Conservation (phyloP, 2,888 invertebrate genomes). For the Apeira syringaria region DNA sequence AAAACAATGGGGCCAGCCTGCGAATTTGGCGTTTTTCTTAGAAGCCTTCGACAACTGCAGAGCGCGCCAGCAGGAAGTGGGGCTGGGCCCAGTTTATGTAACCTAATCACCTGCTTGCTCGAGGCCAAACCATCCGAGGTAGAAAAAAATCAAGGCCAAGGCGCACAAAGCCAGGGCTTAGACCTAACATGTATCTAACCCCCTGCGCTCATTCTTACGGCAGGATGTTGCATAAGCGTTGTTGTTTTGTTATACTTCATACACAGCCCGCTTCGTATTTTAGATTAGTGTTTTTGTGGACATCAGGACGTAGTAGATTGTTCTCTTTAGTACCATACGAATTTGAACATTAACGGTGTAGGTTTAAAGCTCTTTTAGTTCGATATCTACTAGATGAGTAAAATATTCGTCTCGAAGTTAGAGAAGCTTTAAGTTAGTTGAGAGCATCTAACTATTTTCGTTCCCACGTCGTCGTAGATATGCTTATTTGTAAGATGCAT, state of each 20-base stretch:
- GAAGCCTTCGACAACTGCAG: slow-evolving; percentile 77
- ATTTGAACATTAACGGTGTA: slow-evolving; percentile 53
- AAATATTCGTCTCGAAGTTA: slow-evolving; percentile 43
- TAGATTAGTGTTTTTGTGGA: slow-evolving; percentile 76
- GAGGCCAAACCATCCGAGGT: slow-evolving; percentile 65
- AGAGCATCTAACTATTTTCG: slow-evolving; percentile 57
- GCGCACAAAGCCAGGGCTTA: slow-evolving; percentile 63
- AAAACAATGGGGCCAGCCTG: slow-evolving; percentile 66
- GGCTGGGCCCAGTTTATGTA: slow-evolving; percentile 80
- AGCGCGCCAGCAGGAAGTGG: slow-evolving; percentile 80
- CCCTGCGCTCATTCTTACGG: slow-evolving; percentile 55
- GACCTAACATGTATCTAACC: slow-evolving; percentile 68
- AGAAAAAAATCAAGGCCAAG: slow-evolving; percentile 79
- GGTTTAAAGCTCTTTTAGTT: slow-evolving; percentile 38
- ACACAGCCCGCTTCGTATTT: slow-evolving; percentile 70
- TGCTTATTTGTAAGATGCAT: slow-evolving; percentile 47
- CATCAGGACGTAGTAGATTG: slow-evolving; percentile 44
- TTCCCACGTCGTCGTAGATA: slow-evolving; percentile 50
- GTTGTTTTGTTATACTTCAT: slow-evolving; percentile 76
- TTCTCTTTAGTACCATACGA: slow-evolving; percentile 47
- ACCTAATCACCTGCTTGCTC: slow-evolving; percentile 81
- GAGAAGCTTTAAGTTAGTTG: slow-evolving; percentile 52
- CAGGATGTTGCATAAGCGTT: slow-evolving; percentile 82
- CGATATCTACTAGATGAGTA: slow-evolving; percentile 29
- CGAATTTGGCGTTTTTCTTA: slow-evolving; percentile 74